Percentiles rank a stretch among this genome's conserved stretches.
phyloP scores from a whole-genome alignment of 2,113 vertebrate species.

The Apus apus region DNA sequence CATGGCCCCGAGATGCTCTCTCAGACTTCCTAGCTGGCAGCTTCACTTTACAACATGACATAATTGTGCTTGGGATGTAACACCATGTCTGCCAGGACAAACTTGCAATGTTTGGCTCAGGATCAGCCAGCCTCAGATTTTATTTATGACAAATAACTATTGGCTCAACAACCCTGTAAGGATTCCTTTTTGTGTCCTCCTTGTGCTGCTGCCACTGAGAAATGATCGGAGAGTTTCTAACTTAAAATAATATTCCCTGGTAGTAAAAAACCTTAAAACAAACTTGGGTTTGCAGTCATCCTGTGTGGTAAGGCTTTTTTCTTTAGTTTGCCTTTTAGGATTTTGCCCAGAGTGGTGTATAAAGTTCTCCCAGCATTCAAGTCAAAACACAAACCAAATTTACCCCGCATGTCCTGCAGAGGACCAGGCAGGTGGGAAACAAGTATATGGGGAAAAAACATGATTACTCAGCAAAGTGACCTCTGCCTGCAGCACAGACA shows the following conservation, averaged over 20 bases:
- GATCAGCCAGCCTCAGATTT: background rate
- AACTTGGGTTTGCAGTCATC: background rate
- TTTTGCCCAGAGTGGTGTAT: background rate
- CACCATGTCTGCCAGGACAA: conserved; percentile 40
- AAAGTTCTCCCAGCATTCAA: background rate
- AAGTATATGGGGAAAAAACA: background rate
- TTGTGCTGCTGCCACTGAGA: background rate
- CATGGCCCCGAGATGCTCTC: background rate
- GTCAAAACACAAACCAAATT: background rate
- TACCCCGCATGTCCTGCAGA: fast-evolving
- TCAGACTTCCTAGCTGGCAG: conserved; percentile 14
- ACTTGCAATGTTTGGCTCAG: background rate
- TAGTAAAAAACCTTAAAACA: background rate
- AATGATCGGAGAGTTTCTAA: background rate
- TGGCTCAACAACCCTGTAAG: background rate
- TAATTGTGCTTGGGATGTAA: background rate
- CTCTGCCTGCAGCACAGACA: background rate
- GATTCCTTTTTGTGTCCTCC: background rate
- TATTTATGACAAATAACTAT: conserved; percentile 36
- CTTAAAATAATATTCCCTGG: background rate
- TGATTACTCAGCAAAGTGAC: background rate
- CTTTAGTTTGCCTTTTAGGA: background rate
- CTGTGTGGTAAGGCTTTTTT: background rate
- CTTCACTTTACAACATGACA: background rate
- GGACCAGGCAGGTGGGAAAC: background rate